phyloP scores from a whole-genome alignment of 2,797 vertebrate species.

The Darevskia nairensis region DNA sequence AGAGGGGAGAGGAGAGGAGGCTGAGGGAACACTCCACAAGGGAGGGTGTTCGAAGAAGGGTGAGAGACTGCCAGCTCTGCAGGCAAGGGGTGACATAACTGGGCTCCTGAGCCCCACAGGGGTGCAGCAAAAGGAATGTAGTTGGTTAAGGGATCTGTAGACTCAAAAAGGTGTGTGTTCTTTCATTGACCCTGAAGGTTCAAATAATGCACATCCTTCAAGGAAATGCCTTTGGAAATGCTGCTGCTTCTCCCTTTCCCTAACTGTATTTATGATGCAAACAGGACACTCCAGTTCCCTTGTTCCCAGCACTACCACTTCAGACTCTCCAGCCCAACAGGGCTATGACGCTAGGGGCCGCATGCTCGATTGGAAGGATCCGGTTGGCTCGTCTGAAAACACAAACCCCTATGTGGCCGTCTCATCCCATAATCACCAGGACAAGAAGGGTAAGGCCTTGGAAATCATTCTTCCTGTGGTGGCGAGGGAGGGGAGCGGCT shows the following conservation, averaged over 20 bases:
- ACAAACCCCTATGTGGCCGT: conserved; percentile 94
- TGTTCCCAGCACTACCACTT: conserved; percentile 88
- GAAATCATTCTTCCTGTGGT: conserved; percentile 81
- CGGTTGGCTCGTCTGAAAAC: conserved; percentile 88
- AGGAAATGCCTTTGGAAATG: conserved; percentile 28
- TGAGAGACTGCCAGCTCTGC: no score
- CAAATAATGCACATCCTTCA: neutral
- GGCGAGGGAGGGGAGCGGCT: conserved; percentile 75
- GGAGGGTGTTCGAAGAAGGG: no score
- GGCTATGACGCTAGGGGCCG: conserved; percentile 90
- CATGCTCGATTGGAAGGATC: conserved; percentile 91
- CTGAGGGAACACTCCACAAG: no score
- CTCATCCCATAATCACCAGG: conserved; percentile 95
- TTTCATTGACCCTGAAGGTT: neutral
- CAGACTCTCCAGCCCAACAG: conserved; percentile 82
- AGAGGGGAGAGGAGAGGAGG: no score
- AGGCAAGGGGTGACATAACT: no score
- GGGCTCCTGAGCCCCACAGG: no score
- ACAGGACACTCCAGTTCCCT: conserved; percentile 92
- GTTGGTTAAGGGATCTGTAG: no score
- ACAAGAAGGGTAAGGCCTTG: conserved; percentile 99
- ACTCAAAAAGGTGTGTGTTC: neutral
- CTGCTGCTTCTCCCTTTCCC: conserved; percentile 57
- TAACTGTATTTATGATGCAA: conserved; percentile 89
- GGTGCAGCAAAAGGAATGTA: no score